A percentile compares a stretch with the other conserved stretches of the same genome.
Conservation (phyloP, 2,888 invertebrate genomes). For the Schizotus pectinicornis region DNA sequence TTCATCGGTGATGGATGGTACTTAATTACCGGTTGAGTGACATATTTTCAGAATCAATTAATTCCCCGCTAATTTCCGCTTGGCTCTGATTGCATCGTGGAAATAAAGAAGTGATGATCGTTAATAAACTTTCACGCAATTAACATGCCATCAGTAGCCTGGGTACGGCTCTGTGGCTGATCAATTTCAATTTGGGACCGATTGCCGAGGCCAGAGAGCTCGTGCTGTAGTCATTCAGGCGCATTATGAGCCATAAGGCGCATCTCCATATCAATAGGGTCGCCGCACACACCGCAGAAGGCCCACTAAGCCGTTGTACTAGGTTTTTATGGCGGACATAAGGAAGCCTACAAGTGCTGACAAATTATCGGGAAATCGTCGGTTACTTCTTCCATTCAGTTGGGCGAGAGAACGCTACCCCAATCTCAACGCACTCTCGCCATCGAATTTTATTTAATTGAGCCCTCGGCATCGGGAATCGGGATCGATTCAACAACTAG, state of each 20-base stretch:
- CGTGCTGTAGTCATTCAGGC: slow-evolving; percentile 32
- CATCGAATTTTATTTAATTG: slow-evolving; percentile 3
- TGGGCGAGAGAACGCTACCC: not conserved
- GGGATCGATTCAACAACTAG: too few species aligned
- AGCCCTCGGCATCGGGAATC: too few species aligned
- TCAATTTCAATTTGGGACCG: not conserved
- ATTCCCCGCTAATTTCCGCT: slow-evolving; percentile 29
- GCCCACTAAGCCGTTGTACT: slow-evolving; percentile 27
- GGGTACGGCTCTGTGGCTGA: not conserved
- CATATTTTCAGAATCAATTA: slow-evolving; percentile 39
- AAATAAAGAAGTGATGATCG: too few species aligned
- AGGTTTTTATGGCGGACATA: slow-evolving; percentile 25
- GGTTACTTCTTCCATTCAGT: not conserved
- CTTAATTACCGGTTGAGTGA: slow-evolving; percentile 41
- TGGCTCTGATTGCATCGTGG: not conserved
- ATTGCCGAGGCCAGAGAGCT: slow-evolving; percentile 10
- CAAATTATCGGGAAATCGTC: slow-evolving; percentile 27
- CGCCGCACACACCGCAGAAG: slow-evolving; percentile 24
- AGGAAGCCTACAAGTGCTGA: slow-evolving; percentile 30
- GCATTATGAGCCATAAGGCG: slow-evolving; percentile 35
- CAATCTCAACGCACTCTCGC: slow-evolving; percentile 4
- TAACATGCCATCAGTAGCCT: too few species aligned
- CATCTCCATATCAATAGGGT: slow-evolving; percentile 38
- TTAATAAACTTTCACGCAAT: too few species aligned
- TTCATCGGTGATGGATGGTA: slow-evolving; percentile 34